These are phyloP conservation scores for Autographa gamma DNA, from an alignment of 2,888 invertebrate genomes.

Conservation along the genomic window DNA sequence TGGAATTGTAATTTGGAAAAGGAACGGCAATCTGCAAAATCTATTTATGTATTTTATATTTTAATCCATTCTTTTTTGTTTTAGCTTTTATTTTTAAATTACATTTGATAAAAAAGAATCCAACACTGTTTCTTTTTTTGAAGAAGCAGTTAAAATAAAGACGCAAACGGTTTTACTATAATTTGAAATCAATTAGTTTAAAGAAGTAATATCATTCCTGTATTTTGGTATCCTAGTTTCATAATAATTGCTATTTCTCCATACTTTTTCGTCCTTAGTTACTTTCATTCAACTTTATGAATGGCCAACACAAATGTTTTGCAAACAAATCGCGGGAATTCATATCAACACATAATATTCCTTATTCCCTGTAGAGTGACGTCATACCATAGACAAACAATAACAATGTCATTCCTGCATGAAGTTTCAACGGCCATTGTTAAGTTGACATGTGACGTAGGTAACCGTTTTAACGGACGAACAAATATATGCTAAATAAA, in stretches of 20 bases:
- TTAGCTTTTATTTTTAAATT: too few species aligned
- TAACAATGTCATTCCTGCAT: constrained; percentile 9
- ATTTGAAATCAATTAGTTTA: too few species aligned
- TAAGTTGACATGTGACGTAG: constrained; percentile 41
- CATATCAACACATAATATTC: not conserved
- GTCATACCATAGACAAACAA: not conserved
- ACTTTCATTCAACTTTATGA: not conserved
- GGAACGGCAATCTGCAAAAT: not conserved
- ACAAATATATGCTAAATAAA: not conserved
- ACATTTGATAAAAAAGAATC: too few species aligned
- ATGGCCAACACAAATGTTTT: not conserved
- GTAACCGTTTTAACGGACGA: constrained; percentile 23
- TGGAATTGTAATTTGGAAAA: not conserved
- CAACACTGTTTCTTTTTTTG: too few species aligned
- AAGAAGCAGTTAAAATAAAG: too few species aligned
- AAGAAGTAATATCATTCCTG: too few species aligned
- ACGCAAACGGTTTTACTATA: too few species aligned
- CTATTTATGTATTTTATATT: too few species aligned
- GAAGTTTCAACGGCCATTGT: constrained; percentile 30
- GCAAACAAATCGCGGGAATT: constrained; percentile 4
- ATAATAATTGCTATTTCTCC: too few species aligned
- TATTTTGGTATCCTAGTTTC: too few species aligned
- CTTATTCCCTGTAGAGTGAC: constrained; percentile 8
- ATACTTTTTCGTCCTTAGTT: too few species aligned
- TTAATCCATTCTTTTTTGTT: too few species aligned